Evolutionary conservation across 2,888 invertebrate genomes (phyloP).

Genomic region (Pachymerium ferrugineum): DNA sequence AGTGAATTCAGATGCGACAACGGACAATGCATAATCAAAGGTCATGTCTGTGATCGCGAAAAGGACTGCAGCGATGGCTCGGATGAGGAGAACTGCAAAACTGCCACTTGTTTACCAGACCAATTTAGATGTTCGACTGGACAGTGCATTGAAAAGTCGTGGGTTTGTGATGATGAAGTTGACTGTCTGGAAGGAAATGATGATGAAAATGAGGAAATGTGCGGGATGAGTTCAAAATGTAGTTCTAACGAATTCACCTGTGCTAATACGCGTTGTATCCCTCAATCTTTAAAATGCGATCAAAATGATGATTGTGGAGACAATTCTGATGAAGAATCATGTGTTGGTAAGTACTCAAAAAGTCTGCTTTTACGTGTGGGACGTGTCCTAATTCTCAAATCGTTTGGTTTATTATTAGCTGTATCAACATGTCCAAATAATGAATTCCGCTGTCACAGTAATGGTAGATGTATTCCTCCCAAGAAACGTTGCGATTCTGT

Average conservation of each 20-base stretch:
- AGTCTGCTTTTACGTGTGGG: slow-evolving; percentile 52
- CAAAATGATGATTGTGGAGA: slow-evolving; percentile 52
- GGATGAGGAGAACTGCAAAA: slow-evolving; percentile 51
- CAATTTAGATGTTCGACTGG: slow-evolving; percentile 46
- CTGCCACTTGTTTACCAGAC: slow-evolving; percentile 41
- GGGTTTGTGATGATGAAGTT: slow-evolving; percentile 43
- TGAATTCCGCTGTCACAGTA: slow-evolving; percentile 58
- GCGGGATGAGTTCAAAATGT: background rate
- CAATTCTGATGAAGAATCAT: slow-evolving; percentile 51
- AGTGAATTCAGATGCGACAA: slow-evolving; percentile 54
- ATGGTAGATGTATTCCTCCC: slow-evolving; percentile 51
- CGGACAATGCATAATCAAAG: slow-evolving; percentile 52
- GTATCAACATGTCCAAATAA: slow-evolving; percentile 44
- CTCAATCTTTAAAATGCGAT: slow-evolving; percentile 50
- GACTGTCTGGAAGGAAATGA: slow-evolving; percentile 57
- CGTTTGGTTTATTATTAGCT: slow-evolving; percentile 39
- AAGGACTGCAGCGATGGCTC: slow-evolving; percentile 52
- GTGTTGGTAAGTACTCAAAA: slow-evolving; percentile 41
- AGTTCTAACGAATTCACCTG: slow-evolving; percentile 52
- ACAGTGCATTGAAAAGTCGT: slow-evolving; percentile 43
- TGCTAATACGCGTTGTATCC: slow-evolving; percentile 54
- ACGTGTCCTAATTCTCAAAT: slow-evolving; percentile 41
- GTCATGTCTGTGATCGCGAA: slow-evolving; percentile 52
- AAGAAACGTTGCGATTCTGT: too few relatives aligned
- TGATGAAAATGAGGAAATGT: slow-evolving; percentile 54